Evolutionary conservation across 2,888 invertebrate species (phyloP).

Genomic region (Auanema sp.): DNA sequence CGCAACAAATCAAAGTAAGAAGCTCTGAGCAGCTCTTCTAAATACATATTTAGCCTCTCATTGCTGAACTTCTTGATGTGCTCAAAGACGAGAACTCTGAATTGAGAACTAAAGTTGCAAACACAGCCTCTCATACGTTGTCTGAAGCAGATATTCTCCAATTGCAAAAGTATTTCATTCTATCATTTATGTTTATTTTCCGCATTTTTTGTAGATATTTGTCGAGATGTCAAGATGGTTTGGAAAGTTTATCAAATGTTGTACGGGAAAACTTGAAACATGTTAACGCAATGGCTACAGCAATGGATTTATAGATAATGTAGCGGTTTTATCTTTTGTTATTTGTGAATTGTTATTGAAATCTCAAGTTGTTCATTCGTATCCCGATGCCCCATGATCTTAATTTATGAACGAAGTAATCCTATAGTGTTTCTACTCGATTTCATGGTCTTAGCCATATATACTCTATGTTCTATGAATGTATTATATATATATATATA

Average conservation of each 20-base stretch:
- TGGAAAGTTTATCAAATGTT: conserved; percentile 20
- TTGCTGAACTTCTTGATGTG: no score
- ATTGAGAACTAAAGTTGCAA: no score
- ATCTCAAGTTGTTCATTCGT: neutral
- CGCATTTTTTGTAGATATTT: conserved; percentile 24
- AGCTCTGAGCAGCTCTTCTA: no score
- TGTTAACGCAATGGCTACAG: conserved; percentile 10
- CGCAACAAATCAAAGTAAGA: conserved; percentile 81
- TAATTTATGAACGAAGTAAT: neutral
- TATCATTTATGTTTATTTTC: neutral
- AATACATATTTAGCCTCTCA: no score
- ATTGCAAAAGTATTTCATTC: conserved; percentile 13
- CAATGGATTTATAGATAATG: neutral
- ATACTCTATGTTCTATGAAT: neutral
- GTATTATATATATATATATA: conserved; percentile 2
- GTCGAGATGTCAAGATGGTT: conserved; percentile 24
- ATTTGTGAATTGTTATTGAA: neutral
- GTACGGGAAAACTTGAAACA: conserved; percentile 20
- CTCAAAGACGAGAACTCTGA: no score
- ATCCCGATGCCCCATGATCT: conserved; percentile 1
- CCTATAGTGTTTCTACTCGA: conserved; percentile 1
- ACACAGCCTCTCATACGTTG: neutral
- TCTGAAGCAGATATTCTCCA: conserved; percentile 17
- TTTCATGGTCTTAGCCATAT: neutral
- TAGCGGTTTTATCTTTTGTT: neutral